Evolutionary conservation across 2,888 invertebrate genomes (phyloP), one percentile per base, ranked within the genome.

Genomic region (Trypoxylon attenuatum): DNA sequence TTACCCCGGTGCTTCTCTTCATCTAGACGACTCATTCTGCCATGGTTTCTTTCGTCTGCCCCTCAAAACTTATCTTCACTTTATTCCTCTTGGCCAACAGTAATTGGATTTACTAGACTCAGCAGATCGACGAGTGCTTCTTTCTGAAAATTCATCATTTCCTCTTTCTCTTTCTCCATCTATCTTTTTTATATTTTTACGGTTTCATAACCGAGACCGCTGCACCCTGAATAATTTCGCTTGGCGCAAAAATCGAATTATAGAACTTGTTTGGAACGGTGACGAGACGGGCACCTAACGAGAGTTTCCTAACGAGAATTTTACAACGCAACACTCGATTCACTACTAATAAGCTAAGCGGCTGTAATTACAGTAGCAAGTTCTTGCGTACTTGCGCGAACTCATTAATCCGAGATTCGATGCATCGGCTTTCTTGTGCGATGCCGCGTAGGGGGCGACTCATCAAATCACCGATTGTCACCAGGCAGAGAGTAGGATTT

Each of bases 81-180:
- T 62, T 43, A 59, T 49, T 62, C 33, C 55, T 50, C 50, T 58
- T 62, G 43, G 43, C 25, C 62, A 21, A 10, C 62, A 23, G 47
- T 62, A 62, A 62, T 62, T 62, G 62, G 55, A 62, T 62, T 51
- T 46, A 51, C 46, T 59, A 50, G 54, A 61, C 49, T 41, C 60
- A 58, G 61, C 57, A 33, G 8, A 33, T 56, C 47, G 23, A 38
- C 56, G 55, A 47, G 39, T 38, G 43, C 27, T 61, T 27, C 47
- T 47, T 41, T 38, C 21, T 39, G 45, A 13, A 39, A 55, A 59
- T 55, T 56, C 29, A 54, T 54, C 10, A 27, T 29, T 33, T 13
- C 33, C n/a, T 2, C 13, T 33, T n/a, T 33, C 33, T 1, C n/a
- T 33, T 6, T 33, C 13, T 33, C 5, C n/a, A n/a, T n/a, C n/a